Evolutionary conservation across 2,888 invertebrate genomes (phyloP).

Genomic region (Halocaridina rubra): DNA sequence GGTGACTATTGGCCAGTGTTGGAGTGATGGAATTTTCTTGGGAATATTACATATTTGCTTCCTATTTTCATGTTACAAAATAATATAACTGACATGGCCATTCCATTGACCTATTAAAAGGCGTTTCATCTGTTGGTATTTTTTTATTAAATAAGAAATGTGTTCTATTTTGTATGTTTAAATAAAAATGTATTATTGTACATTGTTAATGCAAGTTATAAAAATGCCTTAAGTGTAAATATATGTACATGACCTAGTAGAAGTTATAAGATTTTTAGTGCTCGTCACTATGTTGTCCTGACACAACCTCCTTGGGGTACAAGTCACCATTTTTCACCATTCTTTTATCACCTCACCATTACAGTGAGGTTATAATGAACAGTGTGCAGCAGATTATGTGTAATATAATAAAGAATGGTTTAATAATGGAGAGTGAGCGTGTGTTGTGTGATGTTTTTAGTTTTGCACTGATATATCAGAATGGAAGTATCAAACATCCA

Average conservation of each 20-base stretch:
- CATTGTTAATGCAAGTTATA: constrained; percentile 15
- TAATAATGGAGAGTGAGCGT: neutral
- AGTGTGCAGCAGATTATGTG: neutral
- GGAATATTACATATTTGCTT: neutral
- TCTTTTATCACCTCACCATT: neutral
- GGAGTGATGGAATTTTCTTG: neutral
- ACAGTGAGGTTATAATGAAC: no score
- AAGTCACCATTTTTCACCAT: neutral
- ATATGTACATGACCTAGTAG: constrained; percentile 34
- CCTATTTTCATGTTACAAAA: no score
- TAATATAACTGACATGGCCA: constrained; percentile 31
- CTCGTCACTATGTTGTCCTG: constrained; percentile 41
- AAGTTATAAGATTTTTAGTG: constrained; percentile 9
- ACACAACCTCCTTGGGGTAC: constrained; percentile 22
- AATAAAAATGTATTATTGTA: neutral
- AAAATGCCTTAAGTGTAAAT: constrained; percentile 48
- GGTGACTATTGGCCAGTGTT: constrained; percentile 35
- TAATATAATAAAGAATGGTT: neutral
- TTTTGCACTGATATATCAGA: neutral
- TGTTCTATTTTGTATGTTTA: constrained; percentile 23
- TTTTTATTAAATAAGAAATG: constrained; percentile 25
- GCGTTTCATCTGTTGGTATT: constrained; percentile 21
- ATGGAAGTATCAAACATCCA: neutral
- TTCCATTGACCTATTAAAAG: constrained; percentile 42
- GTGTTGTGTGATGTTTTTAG: neutral